Evolutionary conservation across 2,797 vertebrate genomes (phyloP).

Genomic region (Pseudochirops corinnae): DNA sequence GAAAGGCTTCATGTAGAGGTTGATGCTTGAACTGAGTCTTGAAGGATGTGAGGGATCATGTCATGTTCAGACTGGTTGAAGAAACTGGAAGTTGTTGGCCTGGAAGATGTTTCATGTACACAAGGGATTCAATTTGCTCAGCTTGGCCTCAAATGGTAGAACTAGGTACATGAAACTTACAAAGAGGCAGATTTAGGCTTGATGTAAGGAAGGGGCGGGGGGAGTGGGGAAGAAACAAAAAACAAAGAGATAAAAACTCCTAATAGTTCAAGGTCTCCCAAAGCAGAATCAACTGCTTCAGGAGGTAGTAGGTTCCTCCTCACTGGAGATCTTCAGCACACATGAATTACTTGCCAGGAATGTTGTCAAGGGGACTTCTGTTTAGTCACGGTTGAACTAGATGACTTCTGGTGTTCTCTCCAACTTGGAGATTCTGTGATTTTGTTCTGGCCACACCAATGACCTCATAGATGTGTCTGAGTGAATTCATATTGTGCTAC

Average conservation of each 20-base stretch:
- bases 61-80: neutral
- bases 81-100: neutral
- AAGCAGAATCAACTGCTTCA: neutral
- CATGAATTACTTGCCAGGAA: neutral
- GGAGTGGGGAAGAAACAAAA: neutral
- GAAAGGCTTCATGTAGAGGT: neutral
- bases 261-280: neutral
- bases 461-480: neutral
- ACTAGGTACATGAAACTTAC: neutral
- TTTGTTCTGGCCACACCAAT: neutral
- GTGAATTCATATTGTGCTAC: neutral
- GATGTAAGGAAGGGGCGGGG: neutral
- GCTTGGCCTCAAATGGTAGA: neutral
- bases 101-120: neutral
- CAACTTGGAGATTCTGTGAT: neutral
- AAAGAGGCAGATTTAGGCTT: neutral
- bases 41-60: neutral
- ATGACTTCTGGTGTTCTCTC: neutral
- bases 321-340: neutral
- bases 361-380: neutral
- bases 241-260: neutral
- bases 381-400: neutral
- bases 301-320: neutral
- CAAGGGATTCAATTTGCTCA: neutral
- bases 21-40: neutral